Evolutionary conservation across 2,113 vertebrate species (phyloP).

Genomic region (Podarcis raffonei): DNA sequence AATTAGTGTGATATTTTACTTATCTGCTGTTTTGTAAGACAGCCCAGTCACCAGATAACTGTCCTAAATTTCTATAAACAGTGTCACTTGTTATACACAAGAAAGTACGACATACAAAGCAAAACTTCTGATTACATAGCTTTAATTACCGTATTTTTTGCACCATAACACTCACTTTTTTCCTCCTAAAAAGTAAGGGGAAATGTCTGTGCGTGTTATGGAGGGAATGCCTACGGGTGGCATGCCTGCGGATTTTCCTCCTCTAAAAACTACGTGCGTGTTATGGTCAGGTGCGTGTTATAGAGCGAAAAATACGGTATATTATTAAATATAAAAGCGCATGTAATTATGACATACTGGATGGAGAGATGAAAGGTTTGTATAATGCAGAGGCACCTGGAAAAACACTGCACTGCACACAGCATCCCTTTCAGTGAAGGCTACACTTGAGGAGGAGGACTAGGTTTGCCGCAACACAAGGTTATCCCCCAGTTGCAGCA

Average conservation of each 20-base stretch:
- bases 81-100: slow-evolving; percentile 17
- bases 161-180: no score
- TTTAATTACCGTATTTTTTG: no score
- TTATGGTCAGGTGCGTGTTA: no score
- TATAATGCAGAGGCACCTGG: background rate
- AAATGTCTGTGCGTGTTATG: no score
- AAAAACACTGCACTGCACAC: background rate
- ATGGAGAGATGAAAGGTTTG: background rate
- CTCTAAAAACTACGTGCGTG: no score
- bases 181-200: no score
- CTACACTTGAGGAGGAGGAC: background rate
- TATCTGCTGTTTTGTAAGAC: slow-evolving; percentile 41
- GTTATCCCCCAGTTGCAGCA: background rate
- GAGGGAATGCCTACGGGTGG: no score
- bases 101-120: slow-evolving; percentile 26
- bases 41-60: slow-evolving; percentile 47
- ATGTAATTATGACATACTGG: background rate
- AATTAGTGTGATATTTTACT: slow-evolving; percentile 41
- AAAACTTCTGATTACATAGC: background rate
- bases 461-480: background rate
- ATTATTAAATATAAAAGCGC: background rate
- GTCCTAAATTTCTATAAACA: slow-evolving; percentile 43
- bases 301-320: no score
- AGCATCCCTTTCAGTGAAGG: no score
- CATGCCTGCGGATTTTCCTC: no score